Evolutionary conservation across 2,888 invertebrate species (phyloP), one percentile per base, ranked within the genome.

Genomic region (Acronicta aceris): DNA sequence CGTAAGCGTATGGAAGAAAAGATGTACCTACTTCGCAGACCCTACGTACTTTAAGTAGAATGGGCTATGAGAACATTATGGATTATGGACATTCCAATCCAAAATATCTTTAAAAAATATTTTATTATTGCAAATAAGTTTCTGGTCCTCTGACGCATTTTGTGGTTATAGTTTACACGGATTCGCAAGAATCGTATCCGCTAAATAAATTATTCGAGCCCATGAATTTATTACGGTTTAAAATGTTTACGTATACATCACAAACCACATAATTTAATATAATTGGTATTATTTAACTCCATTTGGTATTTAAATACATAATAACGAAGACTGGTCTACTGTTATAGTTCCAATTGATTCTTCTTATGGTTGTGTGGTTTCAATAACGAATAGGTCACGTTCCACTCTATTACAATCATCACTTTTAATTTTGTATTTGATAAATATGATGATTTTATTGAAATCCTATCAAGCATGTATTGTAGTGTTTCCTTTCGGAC

Each of bases 191-290:
- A 59, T 41, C 27, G 42, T 56, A 38, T 42, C 36, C 30, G 41
- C 12, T 56, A 40, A 36, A 64, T 56, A 64, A 64, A 56, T 57
- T 57, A 40, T 65, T 56, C 9, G 7, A 58, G 25, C 17, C 9
- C n/a, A 47, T 65, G 13, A 30, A 57, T 57, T 65, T 38, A 48
- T 57, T 43, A 9, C 16, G 25, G 33, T 48, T 64, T 56, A 51
- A 25, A 64, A 21, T 13, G 7, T 33, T 33, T 48, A 48, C 42
- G 9, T 25, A 25, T 52, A 48, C 42, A 12, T 25, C n/a, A 33
- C 9, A 36, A 54, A 54, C 46, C 46, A 40, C 41, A 54, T 68
- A 40, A 27, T 59, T 41, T 36, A 36, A 40, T 59, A 30, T 51
- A 42, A 58, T 59, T 1, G 9, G 27, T 49, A 42, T 49, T 47